These are phyloP conservation scores for Ophion obscuratus DNA, from an alignment of 2,888 invertebrate species.

Conservation along the genomic window DNA sequence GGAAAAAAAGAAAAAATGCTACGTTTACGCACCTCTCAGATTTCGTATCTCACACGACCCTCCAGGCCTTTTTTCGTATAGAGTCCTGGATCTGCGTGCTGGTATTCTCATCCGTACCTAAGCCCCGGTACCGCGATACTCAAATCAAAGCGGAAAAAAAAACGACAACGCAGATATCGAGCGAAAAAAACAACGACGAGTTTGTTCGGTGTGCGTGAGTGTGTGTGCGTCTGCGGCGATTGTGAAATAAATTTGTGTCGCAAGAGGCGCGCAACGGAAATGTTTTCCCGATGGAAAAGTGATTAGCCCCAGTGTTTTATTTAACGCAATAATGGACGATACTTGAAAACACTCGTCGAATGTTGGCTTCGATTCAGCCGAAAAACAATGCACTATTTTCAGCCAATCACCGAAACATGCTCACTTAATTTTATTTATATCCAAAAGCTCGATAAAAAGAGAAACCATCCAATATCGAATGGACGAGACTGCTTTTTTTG, in stretches of 20 bases:
- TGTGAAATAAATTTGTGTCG: too few species aligned
- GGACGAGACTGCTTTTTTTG: constrained; percentile 69
- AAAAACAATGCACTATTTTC: not conserved
- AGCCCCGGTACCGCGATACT: constrained; percentile 76
- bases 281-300: too few species aligned
- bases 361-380: too few species aligned
- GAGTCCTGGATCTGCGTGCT: constrained; percentile 71
- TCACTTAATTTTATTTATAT: not conserved
- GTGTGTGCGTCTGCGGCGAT: not conserved
- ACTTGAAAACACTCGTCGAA: too few species aligned
- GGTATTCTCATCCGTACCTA: constrained; percentile 76
- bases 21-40: constrained; percentile 75
- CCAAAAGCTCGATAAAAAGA: not conserved
- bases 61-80: constrained; percentile 62
- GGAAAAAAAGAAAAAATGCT: constrained; percentile 69
- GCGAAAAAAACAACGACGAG: constrained; percentile 56
- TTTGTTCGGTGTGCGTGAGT: constrained; percentile 43
- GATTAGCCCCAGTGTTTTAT: too few species aligned
- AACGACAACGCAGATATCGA: constrained; percentile 78
- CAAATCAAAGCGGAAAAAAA: constrained; percentile 79
- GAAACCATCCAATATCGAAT: constrained; percentile 13
- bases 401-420: not conserved
- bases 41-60: constrained; percentile 65
- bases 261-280: too few species aligned
- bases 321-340: too few species aligned